phyloP scores from a whole-genome alignment of 2,888 invertebrate species.

The Scelioninae gen. 1 region DNA sequence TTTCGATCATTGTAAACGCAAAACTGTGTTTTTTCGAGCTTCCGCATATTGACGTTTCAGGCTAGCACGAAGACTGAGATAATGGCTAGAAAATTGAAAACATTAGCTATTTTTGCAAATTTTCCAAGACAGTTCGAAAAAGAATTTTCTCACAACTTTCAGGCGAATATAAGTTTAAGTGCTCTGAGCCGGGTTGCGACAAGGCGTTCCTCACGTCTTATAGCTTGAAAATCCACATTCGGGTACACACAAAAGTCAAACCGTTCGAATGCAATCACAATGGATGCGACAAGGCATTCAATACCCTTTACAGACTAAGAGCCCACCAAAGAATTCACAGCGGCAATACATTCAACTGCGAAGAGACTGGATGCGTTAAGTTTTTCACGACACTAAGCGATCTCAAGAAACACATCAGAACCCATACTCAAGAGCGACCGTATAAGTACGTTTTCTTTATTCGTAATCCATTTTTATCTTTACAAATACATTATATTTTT shows the following conservation, averaged over 20 bases:
- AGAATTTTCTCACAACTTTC: constrained; percentile 80
- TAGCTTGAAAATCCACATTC: constrained; percentile 96
- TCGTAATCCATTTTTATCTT: too few species aligned
- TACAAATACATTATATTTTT: too few species aligned
- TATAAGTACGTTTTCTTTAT: too few species aligned
- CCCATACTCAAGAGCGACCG: too few species aligned
- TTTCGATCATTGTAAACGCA: too few species aligned
- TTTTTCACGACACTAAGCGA: constrained; percentile 97
- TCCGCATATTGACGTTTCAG: constrained; percentile 47
- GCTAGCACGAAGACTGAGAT: constrained; percentile 59
- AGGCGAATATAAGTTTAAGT: constrained; percentile 98
- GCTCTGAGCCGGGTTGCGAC: constrained; percentile 93
- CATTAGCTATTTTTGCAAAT: constrained; percentile 51
- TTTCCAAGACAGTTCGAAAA: constrained; percentile 43
- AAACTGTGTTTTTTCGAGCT: constrained; percentile 54
- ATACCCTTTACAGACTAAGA: constrained; percentile 94
- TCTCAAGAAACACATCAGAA: constrained; percentile 96
- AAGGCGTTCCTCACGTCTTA: constrained; percentile 98
- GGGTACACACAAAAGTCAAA: constrained; percentile 96
- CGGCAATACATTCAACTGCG: constrained; percentile 97
- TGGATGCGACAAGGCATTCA: constrained; percentile 96
- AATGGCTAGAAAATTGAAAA: constrained; percentile 37
- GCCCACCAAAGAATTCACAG: constrained; percentile 97
- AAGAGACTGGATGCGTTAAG: constrained; percentile 92
- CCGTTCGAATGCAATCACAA: constrained; percentile 94